Base-by-base conservation (phyloP, 2,888 invertebrate species). In the Cerceris ruficornis region DNA sequence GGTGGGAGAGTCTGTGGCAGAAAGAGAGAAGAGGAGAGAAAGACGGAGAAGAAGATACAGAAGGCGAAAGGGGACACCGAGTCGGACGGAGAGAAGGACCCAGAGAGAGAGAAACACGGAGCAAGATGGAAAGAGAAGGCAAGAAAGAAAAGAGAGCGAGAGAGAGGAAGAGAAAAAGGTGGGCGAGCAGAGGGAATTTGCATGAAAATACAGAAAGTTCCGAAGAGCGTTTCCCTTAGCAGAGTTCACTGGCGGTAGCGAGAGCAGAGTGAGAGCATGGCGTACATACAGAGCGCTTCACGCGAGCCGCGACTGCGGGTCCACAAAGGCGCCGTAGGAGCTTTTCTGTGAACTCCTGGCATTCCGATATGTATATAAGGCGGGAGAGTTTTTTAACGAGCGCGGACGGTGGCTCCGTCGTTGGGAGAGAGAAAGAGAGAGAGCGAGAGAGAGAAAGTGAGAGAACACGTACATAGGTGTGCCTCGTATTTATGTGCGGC, bases 171-270 rank as follows among this genome's bases (percentile, higher is more conserved):
- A 41, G 58, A 59, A 50, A 55, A 39, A 39, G 50, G 67, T 55
- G 70, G 58, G 41, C 65, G 77, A 74, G 50, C 64, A 59, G 61
- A 66, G 75, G 15, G 75, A 76, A 85, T 85, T 84, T 85, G 82
- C 85, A 84, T 84, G 85, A 84, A 84, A 85, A 86, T 84, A 78
- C 77, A 79, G 76, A 77, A 82, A 85, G 77, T 84, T 81, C 78
- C 75, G 84, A 82, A 73, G 75, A 65, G 78, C 77, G 80, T 80
- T 85, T 85, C 82, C 80, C 78, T 75, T 71, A 64, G 76, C 71
- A 15, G 71, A 65, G 74, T 80, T 74, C 70, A 64, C 64, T 75
- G 57, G 62, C 73, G 69, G 77, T 62, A 50, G 70, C 41, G 15
- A n/a, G 14, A 65, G 42, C 71, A 66, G 61, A 55, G 62, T 64